Conservation (phyloP, 1,140 invertebrate species). For the Ephestia elutella region DNA sequence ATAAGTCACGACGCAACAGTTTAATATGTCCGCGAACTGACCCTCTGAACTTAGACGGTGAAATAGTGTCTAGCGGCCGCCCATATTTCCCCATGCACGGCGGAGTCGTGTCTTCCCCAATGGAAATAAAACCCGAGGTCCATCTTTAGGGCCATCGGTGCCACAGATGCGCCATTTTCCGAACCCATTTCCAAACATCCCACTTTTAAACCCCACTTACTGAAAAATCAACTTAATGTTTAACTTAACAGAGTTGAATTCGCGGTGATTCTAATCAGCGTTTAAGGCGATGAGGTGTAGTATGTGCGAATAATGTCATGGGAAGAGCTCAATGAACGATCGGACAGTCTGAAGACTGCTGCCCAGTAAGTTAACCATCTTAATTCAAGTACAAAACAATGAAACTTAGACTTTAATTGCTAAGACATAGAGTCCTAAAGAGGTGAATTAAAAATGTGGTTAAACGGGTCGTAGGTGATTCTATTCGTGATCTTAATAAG, state of each 20-base stretch:
- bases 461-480: constrained; percentile 21
- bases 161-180: constrained; percentile 67
- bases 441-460: neutral
- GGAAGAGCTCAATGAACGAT: constrained; percentile 70
- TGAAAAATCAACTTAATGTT: constrained; percentile 13
- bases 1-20: constrained; percentile 72
- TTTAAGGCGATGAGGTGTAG: constrained; percentile 37
- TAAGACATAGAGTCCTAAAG: neutral
- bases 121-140: constrained; percentile 72
- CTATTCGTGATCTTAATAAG: constrained; percentile 28
- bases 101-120: constrained; percentile 67
- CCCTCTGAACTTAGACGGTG: constrained; percentile 51
- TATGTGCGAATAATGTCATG: constrained; percentile 66
- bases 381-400: neutral
- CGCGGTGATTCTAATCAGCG: constrained; percentile 14
- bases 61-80: constrained; percentile 68
- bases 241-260: constrained; percentile 13
- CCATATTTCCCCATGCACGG: constrained; percentile 69
- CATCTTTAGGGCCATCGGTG: constrained; percentile 69
- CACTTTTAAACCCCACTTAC: constrained; percentile 13
- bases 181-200: constrained; percentile 24
- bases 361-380: constrained; percentile 49
- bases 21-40: constrained; percentile 69
- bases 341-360: constrained; percentile 65
- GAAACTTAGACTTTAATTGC: constrained; percentile 16